Evolutionary conservation across 37 sponge, comb jelly and placozoan species (phyloP).

Genomic region (Cliona cf. orientalis): DNA sequence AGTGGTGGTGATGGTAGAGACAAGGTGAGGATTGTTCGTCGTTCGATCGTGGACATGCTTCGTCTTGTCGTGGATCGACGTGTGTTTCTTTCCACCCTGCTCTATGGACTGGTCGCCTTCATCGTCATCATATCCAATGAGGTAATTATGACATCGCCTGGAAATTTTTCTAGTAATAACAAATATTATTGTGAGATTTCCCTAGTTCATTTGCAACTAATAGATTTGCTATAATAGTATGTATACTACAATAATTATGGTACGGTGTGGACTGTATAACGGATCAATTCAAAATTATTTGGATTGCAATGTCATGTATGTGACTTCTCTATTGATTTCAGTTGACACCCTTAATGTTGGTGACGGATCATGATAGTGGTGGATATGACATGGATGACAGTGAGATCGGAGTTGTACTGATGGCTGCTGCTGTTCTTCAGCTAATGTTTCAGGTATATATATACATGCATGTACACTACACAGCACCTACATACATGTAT

Average conservation of each 20-base stretch:
- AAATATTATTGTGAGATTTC: not conserved
- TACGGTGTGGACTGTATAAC: not conserved
- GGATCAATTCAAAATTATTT: not conserved
- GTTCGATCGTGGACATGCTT: too few relatives aligned
- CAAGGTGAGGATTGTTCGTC: too few relatives aligned
- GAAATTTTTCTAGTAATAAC: not conserved
- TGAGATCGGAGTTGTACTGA: constrained; percentile 72
- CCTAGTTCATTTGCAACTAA: not conserved
- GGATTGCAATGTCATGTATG: not conserved
- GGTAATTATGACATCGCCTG: constrained; percentile 9
- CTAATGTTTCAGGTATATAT: constrained; percentile 71
- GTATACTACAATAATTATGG: not conserved
- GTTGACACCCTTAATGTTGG: constrained; percentile 79
- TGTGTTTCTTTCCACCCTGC: constrained; percentile 48
- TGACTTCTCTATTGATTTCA: constrained; percentile 13
- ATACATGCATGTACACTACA: too few relatives aligned
- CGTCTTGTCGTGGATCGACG: constrained; percentile 46
- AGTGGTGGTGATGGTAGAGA: not conserved
- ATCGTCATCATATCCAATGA: constrained; percentile 58
- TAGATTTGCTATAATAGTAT: too few relatives aligned
- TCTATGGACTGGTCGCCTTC: constrained; percentile 68
- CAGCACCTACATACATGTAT: too few relatives aligned
- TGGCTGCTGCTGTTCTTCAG: constrained; percentile 34
- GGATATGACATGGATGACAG: constrained; percentile 78
- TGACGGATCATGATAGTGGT: constrained; percentile 67